phyloP scores from a whole-genome alignment of 2,113 vertebrate genomes.

The Donacobius atricapilla region DNA sequence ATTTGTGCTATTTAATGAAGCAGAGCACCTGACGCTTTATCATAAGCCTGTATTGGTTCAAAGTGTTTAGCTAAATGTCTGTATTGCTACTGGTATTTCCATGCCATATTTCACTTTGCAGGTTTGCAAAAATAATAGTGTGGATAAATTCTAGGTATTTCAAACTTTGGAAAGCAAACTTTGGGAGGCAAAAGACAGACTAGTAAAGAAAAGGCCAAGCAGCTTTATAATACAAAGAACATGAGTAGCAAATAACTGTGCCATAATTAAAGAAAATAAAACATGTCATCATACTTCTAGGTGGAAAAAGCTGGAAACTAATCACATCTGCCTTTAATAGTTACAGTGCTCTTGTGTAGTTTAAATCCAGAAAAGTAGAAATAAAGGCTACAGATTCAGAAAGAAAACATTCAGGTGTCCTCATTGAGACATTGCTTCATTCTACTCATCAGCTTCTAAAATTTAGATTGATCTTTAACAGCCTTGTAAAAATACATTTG shows the following conservation, averaged over 20 bases:
- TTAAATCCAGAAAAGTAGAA: conserved; percentile 72
- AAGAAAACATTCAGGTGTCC: conserved; percentile 27
- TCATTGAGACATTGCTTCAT: not conserved
- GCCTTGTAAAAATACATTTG: not conserved
- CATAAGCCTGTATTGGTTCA: not conserved
- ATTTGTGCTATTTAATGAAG: not conserved
- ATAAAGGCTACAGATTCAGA: conserved; percentile 60
- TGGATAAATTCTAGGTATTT: conserved; percentile 14
- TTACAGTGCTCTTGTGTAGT: conserved; percentile 24
- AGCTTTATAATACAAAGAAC: conserved; percentile 64
- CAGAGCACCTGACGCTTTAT: not conserved
- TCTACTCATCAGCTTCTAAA: not conserved
- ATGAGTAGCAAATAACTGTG: conserved; percentile 75
- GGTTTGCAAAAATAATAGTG: not conserved
- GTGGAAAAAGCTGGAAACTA: conserved; percentile 72
- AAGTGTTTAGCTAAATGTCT: not conserved
- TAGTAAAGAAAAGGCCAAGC: conserved; percentile 73
- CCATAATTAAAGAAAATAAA: conserved; percentile 85
- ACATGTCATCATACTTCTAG: conserved; percentile 71
- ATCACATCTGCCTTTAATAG: conserved; percentile 77
- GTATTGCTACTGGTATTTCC: not conserved
- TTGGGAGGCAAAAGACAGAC: conserved; percentile 46
- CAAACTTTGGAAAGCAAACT: not conserved
- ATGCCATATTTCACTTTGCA: not conserved
- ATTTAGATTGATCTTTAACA: not conserved